Conservation (phyloP, 2,797 vertebrate genomes). For the Rhinophrynus dorsalis region DNA sequence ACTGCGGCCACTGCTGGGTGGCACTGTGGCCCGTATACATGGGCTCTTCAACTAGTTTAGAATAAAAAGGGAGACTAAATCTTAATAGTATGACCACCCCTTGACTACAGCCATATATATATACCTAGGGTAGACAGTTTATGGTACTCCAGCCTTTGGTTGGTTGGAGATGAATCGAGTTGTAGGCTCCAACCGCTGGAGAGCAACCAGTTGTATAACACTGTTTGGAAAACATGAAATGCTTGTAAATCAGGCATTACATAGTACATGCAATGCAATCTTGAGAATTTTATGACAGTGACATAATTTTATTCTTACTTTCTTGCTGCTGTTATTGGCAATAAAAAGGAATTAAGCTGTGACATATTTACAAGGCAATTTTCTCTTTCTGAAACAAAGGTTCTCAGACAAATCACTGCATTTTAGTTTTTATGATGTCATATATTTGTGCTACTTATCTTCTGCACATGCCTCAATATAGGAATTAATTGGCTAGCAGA, state of each 20-base stretch:
- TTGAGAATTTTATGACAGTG: not conserved
- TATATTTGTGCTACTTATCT: not conserved
- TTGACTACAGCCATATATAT: too few species aligned
- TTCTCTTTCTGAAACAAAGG: slow-evolving; percentile 15
- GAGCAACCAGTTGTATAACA: too few species aligned
- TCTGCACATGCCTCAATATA: not conserved
- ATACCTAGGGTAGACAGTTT: too few species aligned
- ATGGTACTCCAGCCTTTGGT: too few species aligned
- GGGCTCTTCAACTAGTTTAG: too few species aligned
- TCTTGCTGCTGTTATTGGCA: slow-evolving; percentile 2
- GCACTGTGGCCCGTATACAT: too few species aligned
- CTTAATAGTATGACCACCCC: too few species aligned
- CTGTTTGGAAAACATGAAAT: too few species aligned
- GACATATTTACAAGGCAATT: slow-evolving; percentile 24
- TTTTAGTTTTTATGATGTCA: not conserved
- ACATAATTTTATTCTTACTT: slow-evolving; percentile 19
- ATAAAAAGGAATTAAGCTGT: slow-evolving; percentile 17
- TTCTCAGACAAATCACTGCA: slow-evolving; percentile 6
- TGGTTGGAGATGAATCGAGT: too few species aligned
- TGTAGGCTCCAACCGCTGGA: too few species aligned
- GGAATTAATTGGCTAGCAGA: not conserved
- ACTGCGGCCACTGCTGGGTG: too few species aligned
- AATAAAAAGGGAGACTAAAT: too few species aligned
- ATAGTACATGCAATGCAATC: slow-evolving; percentile 6
- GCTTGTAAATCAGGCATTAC: not conserved